Evolutionary conservation across 2,888 invertebrate genomes (phyloP), one percentile per base, ranked within the genome.

Genomic region (Platynereis dumerilii): DNA sequence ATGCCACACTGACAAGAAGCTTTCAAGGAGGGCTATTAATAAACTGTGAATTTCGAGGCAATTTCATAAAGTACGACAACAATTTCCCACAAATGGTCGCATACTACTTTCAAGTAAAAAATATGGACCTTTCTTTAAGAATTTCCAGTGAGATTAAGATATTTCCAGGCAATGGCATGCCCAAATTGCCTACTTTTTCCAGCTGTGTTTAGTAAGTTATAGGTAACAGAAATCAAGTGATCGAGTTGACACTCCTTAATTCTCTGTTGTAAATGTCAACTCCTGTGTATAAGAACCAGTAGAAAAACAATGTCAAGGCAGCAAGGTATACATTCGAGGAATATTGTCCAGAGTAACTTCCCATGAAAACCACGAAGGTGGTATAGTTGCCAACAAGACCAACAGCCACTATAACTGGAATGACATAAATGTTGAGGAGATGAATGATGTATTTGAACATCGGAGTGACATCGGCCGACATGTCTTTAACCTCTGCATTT

Each of bases 381-480:
- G 92, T 77, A 26, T 88, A 83, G 79, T 94, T 94, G 10, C 93
- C 93, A 17, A 91, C 78, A 0, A 88, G 85, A 24, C 94, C 93
- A 17, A 91, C 85, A 10, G 86, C 78, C 0, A 91, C 88, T 0
- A 93, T 83, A 0, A 90, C 78, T 0, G 92, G 92, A 0, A 89
- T 89, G 75, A 91, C 91, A 78, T 90, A 92, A 22, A 57, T 52
- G 44, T 68, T 34, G 7, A 68, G 63, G 5, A 48, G n/a, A n/a
- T 48, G 48, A n/a, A 48, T n/a, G 48, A 48, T 22, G 7, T 22
- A 22, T 22, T 48, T 5, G 20, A 48, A 48, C 48, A 20, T 22
- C 3, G 22, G 20, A n/a, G n/a, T 48, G 20, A 48, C 48, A 7
- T 48, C n/a, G n/a, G n/a, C n/a, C n/a, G n/a, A n/a, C n/a, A n/a